Evolutionary conservation across 2,888 invertebrate genomes (phyloP).

Genomic region (Sabatieria punctata): DNA sequence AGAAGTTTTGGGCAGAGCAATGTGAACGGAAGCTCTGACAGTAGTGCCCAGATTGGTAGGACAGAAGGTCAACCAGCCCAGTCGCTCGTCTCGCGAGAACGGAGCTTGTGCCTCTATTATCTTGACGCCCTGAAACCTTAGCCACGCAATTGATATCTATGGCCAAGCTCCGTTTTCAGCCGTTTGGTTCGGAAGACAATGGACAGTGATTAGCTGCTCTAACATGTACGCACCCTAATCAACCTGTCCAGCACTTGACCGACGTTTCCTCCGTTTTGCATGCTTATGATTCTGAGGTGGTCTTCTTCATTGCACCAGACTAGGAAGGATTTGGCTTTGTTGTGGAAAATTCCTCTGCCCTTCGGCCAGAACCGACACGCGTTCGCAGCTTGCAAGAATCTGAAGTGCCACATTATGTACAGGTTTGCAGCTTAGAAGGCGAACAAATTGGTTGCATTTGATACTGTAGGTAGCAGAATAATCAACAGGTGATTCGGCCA

Average conservation of each 20-base stretch:
- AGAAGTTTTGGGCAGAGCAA: slow-evolving; percentile 49
- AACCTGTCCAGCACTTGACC: slow-evolving; percentile 56
- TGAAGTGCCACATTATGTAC: too few relatives aligned
- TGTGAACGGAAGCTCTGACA: slow-evolving; percentile 87
- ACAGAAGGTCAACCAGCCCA: slow-evolving; percentile 66
- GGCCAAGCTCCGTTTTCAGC: too few relatives aligned
- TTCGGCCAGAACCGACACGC: slow-evolving; percentile 58
- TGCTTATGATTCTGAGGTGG: slow-evolving; percentile 62
- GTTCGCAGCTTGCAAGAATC: slow-evolving; percentile 13
- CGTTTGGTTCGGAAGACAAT: too few relatives aligned
- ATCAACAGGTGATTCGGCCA: too few relatives aligned
- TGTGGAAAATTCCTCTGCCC: slow-evolving; percentile 67
- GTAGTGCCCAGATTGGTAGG: slow-evolving; percentile 69
- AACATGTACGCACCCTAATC: slow-evolving; percentile 37
- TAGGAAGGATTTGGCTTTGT: slow-evolving; percentile 56
- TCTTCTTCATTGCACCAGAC: slow-evolving; percentile 87
- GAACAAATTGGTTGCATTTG: too few relatives aligned
- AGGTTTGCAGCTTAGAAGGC: too few relatives aligned
- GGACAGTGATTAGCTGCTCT: background rate
- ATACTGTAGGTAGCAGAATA: too few relatives aligned
- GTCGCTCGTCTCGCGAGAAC: slow-evolving; percentile 54
- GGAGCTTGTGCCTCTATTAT: slow-evolving; percentile 72
- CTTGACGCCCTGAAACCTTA: slow-evolving; percentile 55
- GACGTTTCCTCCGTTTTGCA: slow-evolving; percentile 53
- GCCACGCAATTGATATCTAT: too few relatives aligned